Evolutionary conservation across 2,888 invertebrate species (phyloP), one percentile per base, ranked within the genome.

Genomic region (Idaea straminata): DNA sequence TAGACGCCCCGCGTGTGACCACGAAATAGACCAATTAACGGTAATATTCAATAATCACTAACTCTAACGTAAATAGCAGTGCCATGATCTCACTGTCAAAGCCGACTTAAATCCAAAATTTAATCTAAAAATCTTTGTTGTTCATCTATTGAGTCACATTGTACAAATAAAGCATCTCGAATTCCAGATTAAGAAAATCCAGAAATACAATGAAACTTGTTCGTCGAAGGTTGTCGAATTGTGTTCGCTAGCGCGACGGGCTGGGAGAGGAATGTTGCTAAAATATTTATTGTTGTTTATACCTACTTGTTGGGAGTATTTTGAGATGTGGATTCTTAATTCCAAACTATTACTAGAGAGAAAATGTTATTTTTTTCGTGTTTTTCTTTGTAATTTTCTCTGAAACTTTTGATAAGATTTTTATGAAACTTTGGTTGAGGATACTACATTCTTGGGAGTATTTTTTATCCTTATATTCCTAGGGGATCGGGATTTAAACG

Each of bases 131-230:
- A 47, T 47, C 47, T 47, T 47, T 47, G 47, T 47, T 47, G 47
- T 47, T 47, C 10, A 47, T 47, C 47, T 47, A 47, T 47, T 47
- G 10, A 47, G 47, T 47, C 47, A 47, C 7, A 47, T 47, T 47
- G 47, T 47, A 47, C 13, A 47, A 47, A 47, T 47, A 47, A 47
- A 47, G 7, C 47, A 47, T 47, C 47, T 47, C 47, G 47, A 47
- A 47, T 47, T 47, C 47, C 47, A 47, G 47, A 47, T 47, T 47
- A 47, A 47, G 47, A 47, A 47, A 47, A 47, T 47, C 59, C 59
- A 59, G 35, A 34, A 59, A 59, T 34, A 59, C 35, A 35, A 35
- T 59, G 59, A 34, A 35, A 59, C 35, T 35, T 34, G 25, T 35
- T 59, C 59, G 25, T 34, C 25, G 59, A 59, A 59, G 59, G 35